Evolutionary conservation across 53 echinoderm and acorn worm genomes (phyloP), one percentile per base, ranked within the genome.

Genomic region (Holothuria leucospilota): DNA sequence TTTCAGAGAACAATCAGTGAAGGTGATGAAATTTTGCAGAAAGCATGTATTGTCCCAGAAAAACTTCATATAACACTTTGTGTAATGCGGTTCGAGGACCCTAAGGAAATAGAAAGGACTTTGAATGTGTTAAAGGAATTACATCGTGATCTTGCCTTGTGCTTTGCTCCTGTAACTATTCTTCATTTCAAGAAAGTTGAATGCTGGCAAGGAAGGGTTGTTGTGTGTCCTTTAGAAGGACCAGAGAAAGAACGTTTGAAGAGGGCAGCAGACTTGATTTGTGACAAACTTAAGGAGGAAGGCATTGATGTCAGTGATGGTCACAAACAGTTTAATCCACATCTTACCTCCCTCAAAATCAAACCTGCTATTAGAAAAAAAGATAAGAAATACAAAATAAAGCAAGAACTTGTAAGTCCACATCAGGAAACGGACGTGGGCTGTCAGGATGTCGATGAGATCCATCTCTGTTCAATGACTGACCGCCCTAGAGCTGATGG

Each of bases 31-130:
- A 67, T 68, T 14, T 62, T 95, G 14, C 66, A 86, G 16, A 41
- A 87, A 0, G 69, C 90, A 18, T 82, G 92, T 23, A 91, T 71
- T 51, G 62, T 88, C 27, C 84, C 81, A 1, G 70, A 86, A 21
- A 81, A 90, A 41, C 92, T 98, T 27, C 98, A 98, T 75, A 63
- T 98, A 34, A 98, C 98, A 0, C 86, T 98, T 26, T 91, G 91
- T 73, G 93, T 91, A 12, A 71, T 95, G 74, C 66, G 87, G 12
- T 90, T 95, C 4, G 78, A 89, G 78, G 74, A 78, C 21, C 27
- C 82, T 21, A 75, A 86, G 7, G 82, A 98, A 63, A 87, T 84
- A 58, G 82, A 89, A 38, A 78, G 77, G 38, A 95, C 95, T 56
- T 63, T 90, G 23, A 56, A 87, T n/a, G 93, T 93, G 29, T 88